These are phyloP conservation scores for Neoarius graeffei DNA, from an alignment of 2,113 vertebrate genomes.

Conservation along the genomic window DNA sequence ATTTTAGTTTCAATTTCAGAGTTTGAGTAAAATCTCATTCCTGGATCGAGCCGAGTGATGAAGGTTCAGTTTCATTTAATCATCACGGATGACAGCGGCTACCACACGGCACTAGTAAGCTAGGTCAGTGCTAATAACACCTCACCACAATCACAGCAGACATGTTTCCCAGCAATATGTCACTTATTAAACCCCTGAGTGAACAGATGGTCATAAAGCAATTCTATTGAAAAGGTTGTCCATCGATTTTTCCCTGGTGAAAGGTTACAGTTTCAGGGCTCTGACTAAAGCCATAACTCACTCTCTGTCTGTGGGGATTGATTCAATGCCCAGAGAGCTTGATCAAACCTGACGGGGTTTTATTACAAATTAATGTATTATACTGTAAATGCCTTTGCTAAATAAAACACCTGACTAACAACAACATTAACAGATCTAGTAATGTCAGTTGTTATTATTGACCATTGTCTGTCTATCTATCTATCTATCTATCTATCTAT, in stretches of 20 bases:
- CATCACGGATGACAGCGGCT: not conserved
- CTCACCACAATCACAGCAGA: not conserved
- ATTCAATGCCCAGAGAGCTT: conserved; percentile 32
- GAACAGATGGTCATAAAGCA: not conserved
- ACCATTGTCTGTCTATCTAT: too few species aligned
- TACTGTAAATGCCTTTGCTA: conserved; percentile 15
- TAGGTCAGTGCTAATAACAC: conserved; percentile 23
- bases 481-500: too few species aligned
- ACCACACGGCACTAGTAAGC: not conserved
- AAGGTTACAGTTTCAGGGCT: conserved; percentile 35
- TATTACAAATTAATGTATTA: not conserved
- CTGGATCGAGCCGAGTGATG: not conserved
- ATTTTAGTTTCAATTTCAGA: not conserved
- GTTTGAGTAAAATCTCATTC: conserved; percentile 6
- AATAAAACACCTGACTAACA: not conserved
- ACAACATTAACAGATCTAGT: not conserved
- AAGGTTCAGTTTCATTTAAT: conserved; percentile 25
- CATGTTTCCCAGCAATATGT: not conserved
- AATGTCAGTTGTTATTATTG: too few species aligned
- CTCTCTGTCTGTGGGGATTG: conserved; percentile 49
- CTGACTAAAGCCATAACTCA: conserved; percentile 37
- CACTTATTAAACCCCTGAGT: not conserved
- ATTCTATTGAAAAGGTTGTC: conserved; percentile 23
- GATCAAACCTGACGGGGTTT: conserved; percentile 11
- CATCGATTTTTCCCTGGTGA: conserved; percentile 33